Percentiles rank a stretch among this genome's conserved stretches.
Evolutionary conservation across 2,888 invertebrate species (phyloP).

Genomic region (Agrotis puta): DNA sequence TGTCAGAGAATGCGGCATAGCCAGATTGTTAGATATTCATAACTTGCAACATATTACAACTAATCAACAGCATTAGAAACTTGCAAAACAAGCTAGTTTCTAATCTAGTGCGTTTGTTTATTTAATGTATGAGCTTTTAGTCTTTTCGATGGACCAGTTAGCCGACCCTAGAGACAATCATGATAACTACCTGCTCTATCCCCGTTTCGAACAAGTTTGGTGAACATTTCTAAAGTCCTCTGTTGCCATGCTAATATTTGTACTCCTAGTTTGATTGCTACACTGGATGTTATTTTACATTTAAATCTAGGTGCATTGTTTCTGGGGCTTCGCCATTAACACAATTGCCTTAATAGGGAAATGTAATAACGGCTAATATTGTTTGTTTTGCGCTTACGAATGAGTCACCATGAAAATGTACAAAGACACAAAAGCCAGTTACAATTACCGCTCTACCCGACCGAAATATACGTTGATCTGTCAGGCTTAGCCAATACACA

Average conservation of each 20-base stretch:
- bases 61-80: conserved; percentile 76
- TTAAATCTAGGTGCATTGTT: conserved; percentile 25
- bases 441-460: conserved; percentile 8
- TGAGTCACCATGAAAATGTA: conserved; percentile 31
- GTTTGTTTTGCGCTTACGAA: conserved; percentile 22
- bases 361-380: conserved; percentile 16
- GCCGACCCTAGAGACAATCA: conserved; percentile 47
- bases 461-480: conserved; percentile 32
- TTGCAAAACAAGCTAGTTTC: conserved; percentile 80
- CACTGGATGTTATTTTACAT: conserved; percentile 29
- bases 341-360: conserved; percentile 22
- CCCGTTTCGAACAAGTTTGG: conserved; percentile 37
- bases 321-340: conserved; percentile 13
- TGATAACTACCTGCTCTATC: conserved; percentile 48
- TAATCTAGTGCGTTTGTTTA: conserved; percentile 78
- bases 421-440: conserved; percentile 30
- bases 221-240: conserved; percentile 38
- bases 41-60: conserved; percentile 82
- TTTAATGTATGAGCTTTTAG: conserved; percentile 61
- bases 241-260: conserved; percentile 42
- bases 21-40: conserved; percentile 86
- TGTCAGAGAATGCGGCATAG: conserved; percentile 84
- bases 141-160: conserved; percentile 58
- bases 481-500: conserved; percentile 39
- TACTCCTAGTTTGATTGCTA: conserved; percentile 10